A percentile compares a stretch with the other conserved stretches of the same genome.
Conservation (phyloP, 2,888 invertebrate species). For the Epinotia ramella region DNA sequence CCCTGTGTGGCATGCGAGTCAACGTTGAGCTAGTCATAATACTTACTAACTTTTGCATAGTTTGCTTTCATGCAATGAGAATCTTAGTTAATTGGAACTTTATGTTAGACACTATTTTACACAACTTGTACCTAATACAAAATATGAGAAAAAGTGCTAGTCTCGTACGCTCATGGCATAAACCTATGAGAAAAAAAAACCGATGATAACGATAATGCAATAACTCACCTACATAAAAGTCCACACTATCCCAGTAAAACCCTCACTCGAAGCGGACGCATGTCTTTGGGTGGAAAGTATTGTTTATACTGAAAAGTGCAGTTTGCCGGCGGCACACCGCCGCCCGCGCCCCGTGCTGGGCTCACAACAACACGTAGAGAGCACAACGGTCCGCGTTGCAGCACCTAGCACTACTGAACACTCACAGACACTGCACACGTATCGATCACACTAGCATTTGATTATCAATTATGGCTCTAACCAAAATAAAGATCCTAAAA, state of each 20-base stretch:
- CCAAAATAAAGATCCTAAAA: slow-evolving; percentile 7
- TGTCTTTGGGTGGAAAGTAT: slow-evolving; percentile 31
- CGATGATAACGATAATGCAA: background rate
- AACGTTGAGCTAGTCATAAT: background rate
- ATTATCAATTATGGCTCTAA: slow-evolving; percentile 12
- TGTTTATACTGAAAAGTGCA: slow-evolving; percentile 29
- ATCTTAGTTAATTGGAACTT: background rate
- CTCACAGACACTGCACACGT: background rate
- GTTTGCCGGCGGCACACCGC: slow-evolving; percentile 39
- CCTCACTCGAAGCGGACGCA: slow-evolving; percentile 20
- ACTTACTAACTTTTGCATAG: background rate
- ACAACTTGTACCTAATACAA: background rate
- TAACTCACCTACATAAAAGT: slow-evolving; percentile 41
- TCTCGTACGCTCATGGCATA: slow-evolving; percentile 45
- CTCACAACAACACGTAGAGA: slow-evolving; percentile 30
- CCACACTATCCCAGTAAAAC: slow-evolving; percentile 20
- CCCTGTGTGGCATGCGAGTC: background rate
- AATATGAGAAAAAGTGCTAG: slow-evolving; percentile 44
- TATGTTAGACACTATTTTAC: background rate
- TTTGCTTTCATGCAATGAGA: background rate
- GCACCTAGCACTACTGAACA: background rate
- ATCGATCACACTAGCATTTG: slow-evolving; percentile 3
- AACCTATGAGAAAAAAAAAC: background rate
- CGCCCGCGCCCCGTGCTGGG: slow-evolving; percentile 48
- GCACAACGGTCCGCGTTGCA: slow-evolving; percentile 6